Evolutionary conservation across 2,888 invertebrate genomes (phyloP).

Genomic region (Axea sp.): DNA sequence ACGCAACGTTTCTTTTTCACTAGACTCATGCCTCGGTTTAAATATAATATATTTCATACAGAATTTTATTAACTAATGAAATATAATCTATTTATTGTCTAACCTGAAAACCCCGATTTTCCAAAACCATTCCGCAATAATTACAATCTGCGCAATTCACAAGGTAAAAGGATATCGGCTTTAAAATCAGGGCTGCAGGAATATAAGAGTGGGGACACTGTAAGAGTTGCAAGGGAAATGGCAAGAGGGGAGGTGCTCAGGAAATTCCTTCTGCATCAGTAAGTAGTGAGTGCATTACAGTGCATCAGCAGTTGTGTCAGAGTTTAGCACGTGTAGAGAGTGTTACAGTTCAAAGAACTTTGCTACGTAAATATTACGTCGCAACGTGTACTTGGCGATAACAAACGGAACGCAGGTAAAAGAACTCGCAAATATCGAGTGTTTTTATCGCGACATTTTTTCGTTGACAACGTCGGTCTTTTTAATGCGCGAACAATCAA

Average conservation of each 20-base stretch:
- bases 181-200: constrained; percentile 50
- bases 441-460: constrained; percentile 19
- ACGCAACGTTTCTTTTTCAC: too few relatives aligned
- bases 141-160: constrained; percentile 24
- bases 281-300: constrained; percentile 41
- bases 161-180: constrained; percentile 48
- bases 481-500: too few relatives aligned
- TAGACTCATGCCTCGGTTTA: too few relatives aligned
- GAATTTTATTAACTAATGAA: too few relatives aligned
- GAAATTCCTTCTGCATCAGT: constrained; percentile 55
- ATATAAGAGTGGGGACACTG: constrained; percentile 28
- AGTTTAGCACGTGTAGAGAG: constrained; percentile 38
- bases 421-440: too few relatives aligned
- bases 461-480: too few relatives aligned
- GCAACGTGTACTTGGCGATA: constrained; percentile 8
- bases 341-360: constrained; percentile 46
- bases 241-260: constrained; percentile 33
- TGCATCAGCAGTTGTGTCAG: constrained; percentile 50
- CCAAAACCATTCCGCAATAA: not conserved
- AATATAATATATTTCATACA: too few relatives aligned
- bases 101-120: constrained; percentile 1
- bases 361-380: constrained; percentile 48
- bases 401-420: constrained; percentile 14
- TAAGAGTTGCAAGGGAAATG: constrained; percentile 38
- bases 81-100: too few relatives aligned